phyloP scores from a whole-genome alignment of 1,140 invertebrate species.

The Ostrea denselamellosa region DNA sequence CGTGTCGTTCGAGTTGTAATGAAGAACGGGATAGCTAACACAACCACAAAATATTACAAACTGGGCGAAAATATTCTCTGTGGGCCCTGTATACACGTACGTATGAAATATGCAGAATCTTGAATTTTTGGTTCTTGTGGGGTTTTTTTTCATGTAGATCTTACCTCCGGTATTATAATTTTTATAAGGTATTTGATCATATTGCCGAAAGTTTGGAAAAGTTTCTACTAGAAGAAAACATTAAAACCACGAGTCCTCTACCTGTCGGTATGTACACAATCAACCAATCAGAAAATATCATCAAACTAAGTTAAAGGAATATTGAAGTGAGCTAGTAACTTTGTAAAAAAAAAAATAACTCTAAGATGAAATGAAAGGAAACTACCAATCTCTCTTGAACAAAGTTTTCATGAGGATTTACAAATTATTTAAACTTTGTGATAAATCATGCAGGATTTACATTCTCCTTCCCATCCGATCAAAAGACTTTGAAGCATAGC shows the following conservation, averaged over 20 bases:
- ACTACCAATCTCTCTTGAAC: too few relatives aligned
- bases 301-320: too few relatives aligned
- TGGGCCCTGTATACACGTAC: slow-evolving; percentile 63
- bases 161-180: background rate
- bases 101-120: slow-evolving; percentile 4
- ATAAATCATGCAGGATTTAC: slow-evolving; percentile 90
- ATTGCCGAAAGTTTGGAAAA: slow-evolving; percentile 45
- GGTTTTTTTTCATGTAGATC: background rate
- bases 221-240: slow-evolving; percentile 43
- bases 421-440: too few relatives aligned
- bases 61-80: slow-evolving; percentile 66
- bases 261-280: slow-evolving; percentile 39
- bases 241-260: background rate
- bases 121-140: too few relatives aligned
- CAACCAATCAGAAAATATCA: too few relatives aligned
- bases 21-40: slow-evolving; percentile 65
- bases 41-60: slow-evolving; percentile 65
- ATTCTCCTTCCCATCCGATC: slow-evolving; percentile 96
- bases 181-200: slow-evolving; percentile 45
- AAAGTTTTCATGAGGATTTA: too few relatives aligned
- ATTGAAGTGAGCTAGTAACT: too few relatives aligned
- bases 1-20: slow-evolving; percentile 93
- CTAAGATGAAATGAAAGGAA: too few relatives aligned
- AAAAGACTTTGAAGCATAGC: slow-evolving; percentile 93
- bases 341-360: too few relatives aligned